Evolutionary conservation across 1,140 invertebrate species (phyloP), one percentile per base, ranked within the genome.

Genomic region (Euwallacea similis): DNA sequence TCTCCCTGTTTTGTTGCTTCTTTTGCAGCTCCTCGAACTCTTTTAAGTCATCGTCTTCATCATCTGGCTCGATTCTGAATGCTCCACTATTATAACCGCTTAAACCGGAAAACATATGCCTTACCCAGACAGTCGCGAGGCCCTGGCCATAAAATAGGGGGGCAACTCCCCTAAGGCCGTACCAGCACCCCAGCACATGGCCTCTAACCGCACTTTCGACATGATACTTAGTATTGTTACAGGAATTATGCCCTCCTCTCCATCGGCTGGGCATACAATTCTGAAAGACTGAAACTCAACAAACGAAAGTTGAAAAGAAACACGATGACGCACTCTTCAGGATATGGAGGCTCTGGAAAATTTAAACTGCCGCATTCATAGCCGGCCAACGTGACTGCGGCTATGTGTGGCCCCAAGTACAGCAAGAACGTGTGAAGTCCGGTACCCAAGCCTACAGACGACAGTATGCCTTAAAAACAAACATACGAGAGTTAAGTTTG

Each of bases 391-490:
- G 98, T 99, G n/a, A 99, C 98, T 65, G 92, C 87, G 43, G 93
- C 93, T 83, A 96, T 94, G 76, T 93, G 91, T 16, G 95, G 94
- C 16, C 97, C 97, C 75, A 99, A 84, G 82, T 99, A 99, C 46
- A 99, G 85, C 10, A 99, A 85, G 85, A 99, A 99, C 62, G 98
- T 99, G 82, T 99, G 98, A 33, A 99, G 87, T 7, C 98, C 98
- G 0, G 97, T 98, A 10, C 98, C 98, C 42, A 99, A 85, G 2
- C 98, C 98, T 56, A 99, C 95, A 8, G 96, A 98, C 21, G 97
- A 98, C 61, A 99, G 87, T 15, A 99, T 91, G 43, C 98, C 98
- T 58, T 64, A 75, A 77, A 63, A 62, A 60, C 46, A 50, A 68
- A n/a, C 59, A 33, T 15, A 10, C 7, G 55, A 58, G n/a, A 33